Evolutionary conservation across 2,888 invertebrate genomes (phyloP), one percentile per base, ranked within the genome.

Genomic region (Noctua pronuba): DNA sequence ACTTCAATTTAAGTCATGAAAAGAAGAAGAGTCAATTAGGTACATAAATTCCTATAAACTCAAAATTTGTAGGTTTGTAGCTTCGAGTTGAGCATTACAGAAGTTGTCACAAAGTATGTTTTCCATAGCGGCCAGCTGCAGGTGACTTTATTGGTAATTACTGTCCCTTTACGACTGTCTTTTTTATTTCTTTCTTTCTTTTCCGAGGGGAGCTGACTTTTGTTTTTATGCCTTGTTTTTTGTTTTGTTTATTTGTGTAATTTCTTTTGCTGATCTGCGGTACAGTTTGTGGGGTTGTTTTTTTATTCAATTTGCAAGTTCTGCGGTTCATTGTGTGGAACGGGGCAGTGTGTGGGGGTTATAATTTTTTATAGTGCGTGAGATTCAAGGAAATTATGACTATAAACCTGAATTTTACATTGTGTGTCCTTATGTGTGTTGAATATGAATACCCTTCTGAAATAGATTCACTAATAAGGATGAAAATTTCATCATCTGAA

Each of bases 121-220:
- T 77, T 68, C 86, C 52, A 46, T 64, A 62, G 75, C 58, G 74
- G 66, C 83, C 83, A 88, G 86, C 80, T 88, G 85, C 87, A 90
- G 89, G 89, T 88, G 88, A 87, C 75, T 90, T 91, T 89, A 90
- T 89, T 80, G 88, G 89, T 91, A 90, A 92, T 92, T 92, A 90
- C 90, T 78, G 83, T 86, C 86, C 88, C 87, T 92, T 92, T 92
- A 92, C 90, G 90, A 85, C 75, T 83, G 75, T 79, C 77, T 82
- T 88, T 85, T 78, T 88, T 83, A 86, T 85, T 87, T 80, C 77
- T 4, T 88, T 80, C 85, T 84, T 87, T 80, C 80, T 84, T 82
- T 84, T 80, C 84, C 82, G 82, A 89, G 86, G 89, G 87, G 85
- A 79, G 77, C 88, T 87, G 88, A 90, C 88, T 89, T 84, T 86